Percentiles rank a stretch among this genome's conserved stretches.
These are phyloP conservation scores for Cephalopholis sonnerati DNA, from an alignment of 2,113 vertebrate genomes.

Conservation along the genomic window DNA sequence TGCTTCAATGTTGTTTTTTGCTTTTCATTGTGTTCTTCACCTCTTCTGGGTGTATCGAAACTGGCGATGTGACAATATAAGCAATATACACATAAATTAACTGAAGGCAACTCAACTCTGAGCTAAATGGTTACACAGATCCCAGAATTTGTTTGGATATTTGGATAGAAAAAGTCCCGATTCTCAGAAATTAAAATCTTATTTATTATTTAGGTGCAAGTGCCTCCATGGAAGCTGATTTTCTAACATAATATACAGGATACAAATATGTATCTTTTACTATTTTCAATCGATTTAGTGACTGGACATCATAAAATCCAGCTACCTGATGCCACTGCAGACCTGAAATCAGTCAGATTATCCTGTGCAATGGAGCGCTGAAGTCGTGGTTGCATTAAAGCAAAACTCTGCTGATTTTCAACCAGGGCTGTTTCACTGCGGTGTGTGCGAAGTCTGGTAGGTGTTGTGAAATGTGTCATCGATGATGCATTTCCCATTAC, in stretches of 20 bases:
- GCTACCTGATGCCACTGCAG: background rate
- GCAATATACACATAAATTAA: slow-evolving; percentile 14
- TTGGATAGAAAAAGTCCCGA: background rate
- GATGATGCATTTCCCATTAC: too few species aligned
- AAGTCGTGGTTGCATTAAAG: too few species aligned
- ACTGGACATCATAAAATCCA: background rate
- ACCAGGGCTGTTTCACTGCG: too few species aligned
- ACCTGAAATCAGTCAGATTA: background rate
- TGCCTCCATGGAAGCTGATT: too few species aligned
- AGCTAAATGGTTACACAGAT: background rate
- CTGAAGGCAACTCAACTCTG: background rate
- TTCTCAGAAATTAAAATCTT: background rate
- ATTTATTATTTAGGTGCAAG: background rate
- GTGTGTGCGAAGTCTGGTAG: too few species aligned
- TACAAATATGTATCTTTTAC: background rate
- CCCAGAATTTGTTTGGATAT: background rate
- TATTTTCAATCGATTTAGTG: background rate
- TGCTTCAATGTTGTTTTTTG: background rate
- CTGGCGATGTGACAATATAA: slow-evolving; percentile 18
- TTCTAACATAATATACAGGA: too few species aligned
- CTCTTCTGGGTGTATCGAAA: slow-evolving; percentile 53
- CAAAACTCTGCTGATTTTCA: too few species aligned
- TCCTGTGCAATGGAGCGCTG: background rate
- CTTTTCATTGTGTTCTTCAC: slow-evolving; percentile 16
- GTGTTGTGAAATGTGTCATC: too few species aligned